A percentile compares a stretch with the other conserved stretches of the same genome.
Conservation (phyloP, 2,888 invertebrate species). For the Tridacna crocea region DNA sequence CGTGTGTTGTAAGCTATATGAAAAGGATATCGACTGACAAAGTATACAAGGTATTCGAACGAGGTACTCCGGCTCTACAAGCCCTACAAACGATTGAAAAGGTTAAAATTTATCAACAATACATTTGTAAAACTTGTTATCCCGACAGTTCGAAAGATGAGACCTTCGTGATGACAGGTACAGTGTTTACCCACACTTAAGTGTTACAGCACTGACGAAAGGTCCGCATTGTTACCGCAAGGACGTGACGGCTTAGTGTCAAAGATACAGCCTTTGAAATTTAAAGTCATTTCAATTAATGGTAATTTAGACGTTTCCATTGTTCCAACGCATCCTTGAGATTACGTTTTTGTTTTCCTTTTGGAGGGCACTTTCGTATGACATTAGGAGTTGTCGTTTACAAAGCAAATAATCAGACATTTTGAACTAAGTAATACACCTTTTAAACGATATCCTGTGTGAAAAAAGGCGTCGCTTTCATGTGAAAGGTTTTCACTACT, state of each 20-base stretch:
- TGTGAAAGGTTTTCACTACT: background rate
- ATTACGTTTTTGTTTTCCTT: background rate
- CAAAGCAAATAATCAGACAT: conserved; percentile 1
- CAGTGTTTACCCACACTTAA: conserved; percentile 23
- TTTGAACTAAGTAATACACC: background rate
- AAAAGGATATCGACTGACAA: too few relatives aligned
- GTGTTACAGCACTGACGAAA: conserved; percentile 25
- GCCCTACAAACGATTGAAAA: too few relatives aligned
- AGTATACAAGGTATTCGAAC: too few relatives aligned
- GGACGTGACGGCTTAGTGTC: conserved; percentile 25
- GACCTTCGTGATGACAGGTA: conserved; percentile 13
- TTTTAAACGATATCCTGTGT: background rate
- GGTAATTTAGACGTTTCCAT: background rate
- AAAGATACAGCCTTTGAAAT: conserved; percentile 16
- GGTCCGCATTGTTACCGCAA: conserved; percentile 13
- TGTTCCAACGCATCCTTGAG: background rate
- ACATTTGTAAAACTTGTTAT: too few relatives aligned
- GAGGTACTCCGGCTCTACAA: too few relatives aligned
- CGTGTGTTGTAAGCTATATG: too few relatives aligned
- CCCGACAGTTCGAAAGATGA: background rate
- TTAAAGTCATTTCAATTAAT: background rate
- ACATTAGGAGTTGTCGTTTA: background rate
- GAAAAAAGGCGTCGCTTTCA: background rate
- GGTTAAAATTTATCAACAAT: too few relatives aligned
- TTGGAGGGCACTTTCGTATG: background rate